Evolutionary conservation across 1,140 invertebrate species (phyloP).

Genomic region (Eueides isabella): DNA sequence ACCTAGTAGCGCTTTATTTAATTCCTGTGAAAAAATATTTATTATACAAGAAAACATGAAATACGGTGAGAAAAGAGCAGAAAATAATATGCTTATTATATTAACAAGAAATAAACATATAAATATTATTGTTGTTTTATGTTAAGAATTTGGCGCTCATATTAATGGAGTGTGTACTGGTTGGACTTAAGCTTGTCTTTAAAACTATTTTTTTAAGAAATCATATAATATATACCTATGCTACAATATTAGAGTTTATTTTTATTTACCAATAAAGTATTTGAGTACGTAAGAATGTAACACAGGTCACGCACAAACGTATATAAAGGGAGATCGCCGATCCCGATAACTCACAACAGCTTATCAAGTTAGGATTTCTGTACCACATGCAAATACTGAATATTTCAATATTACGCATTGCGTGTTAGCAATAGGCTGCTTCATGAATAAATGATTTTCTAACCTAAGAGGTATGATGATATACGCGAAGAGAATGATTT

Average conservation of each 20-base stretch:
- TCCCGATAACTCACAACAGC: slow-evolving; percentile 46
- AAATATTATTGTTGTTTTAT: too few species aligned
- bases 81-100: too few species aligned
- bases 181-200: background rate
- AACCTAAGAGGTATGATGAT: slow-evolving; percentile 36
- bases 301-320: slow-evolving; percentile 40
- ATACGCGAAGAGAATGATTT: slow-evolving; percentile 34
- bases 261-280: slow-evolving; percentile 25
- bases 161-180: background rate
- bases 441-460: slow-evolving; percentile 47
- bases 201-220: background rate
- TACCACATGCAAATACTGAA: slow-evolving; percentile 50
- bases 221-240: background rate
- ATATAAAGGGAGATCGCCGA: slow-evolving; percentile 45
- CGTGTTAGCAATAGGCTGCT: slow-evolving; percentile 43
- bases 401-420: slow-evolving; percentile 48
- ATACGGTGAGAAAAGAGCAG: too few species aligned
- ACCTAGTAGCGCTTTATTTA: background rate
- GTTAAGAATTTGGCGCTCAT: too few species aligned
- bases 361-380: slow-evolving; percentile 54
- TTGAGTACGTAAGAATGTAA: slow-evolving; percentile 16
- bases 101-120: too few species aligned
- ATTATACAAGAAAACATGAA: too few species aligned
- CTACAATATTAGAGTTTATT: background rate
- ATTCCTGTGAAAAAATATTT: background rate